Conservation (phyloP, 2,113 vertebrate genomes). For the Prinia subflava region DNA sequence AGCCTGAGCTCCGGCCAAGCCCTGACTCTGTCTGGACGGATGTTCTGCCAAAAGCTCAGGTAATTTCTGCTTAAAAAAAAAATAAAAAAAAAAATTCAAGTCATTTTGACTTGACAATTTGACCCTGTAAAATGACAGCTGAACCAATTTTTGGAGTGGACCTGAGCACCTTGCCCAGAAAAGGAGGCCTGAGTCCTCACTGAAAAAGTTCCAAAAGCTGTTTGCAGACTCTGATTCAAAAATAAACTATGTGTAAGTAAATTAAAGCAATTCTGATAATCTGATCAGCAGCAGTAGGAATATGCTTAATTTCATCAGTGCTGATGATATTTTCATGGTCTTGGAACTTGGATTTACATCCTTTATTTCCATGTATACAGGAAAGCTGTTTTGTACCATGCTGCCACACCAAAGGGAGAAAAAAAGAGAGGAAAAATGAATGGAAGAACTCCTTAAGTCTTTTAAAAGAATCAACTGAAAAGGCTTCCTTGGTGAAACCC, state of each 20-base stretch:
- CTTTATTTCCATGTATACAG: not conserved
- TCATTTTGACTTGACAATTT: no score
- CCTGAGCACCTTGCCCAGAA: no score
- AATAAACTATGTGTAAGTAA: not conserved
- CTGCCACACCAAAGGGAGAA: fast-evolving
- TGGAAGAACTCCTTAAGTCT: not conserved
- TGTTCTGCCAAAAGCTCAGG: no score
- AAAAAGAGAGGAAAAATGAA: not conserved
- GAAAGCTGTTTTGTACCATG: not conserved
- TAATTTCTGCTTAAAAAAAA: no score
- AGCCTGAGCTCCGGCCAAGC: no score
- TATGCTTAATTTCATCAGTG: not conserved
- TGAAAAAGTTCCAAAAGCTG: no score
- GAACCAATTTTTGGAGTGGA: no score
- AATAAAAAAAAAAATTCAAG: no score
- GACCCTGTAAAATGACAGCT: no score
- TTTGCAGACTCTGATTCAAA: not conserved
- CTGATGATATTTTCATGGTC: not conserved
- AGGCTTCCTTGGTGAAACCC: not conserved
- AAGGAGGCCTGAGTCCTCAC: no score
- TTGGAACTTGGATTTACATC: not conserved
- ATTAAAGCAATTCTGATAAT: not conserved
- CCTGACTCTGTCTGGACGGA: no score
- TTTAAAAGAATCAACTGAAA: not conserved
- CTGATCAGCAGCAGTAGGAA: not conserved